A percentile compares a stretch with the other conserved stretches of the same genome.
Evolutionary conservation across 2,113 vertebrate genomes (phyloP).

Genomic region (Mus musculus): GRCm39 chr9:45879501-45880000

Average conservation of each 20-base stretch:
- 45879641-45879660: constrained; percentile 77
- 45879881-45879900: constrained; percentile 88
- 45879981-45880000: constrained; percentile 93
- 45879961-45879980: constrained; percentile 73
- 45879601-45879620: constrained; percentile 73
- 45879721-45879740: constrained; percentile 82
- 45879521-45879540: constrained; percentile 62
- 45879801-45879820: constrained; percentile 83
- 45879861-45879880: constrained; percentile 87
- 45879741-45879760: constrained; percentile 76
- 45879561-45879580: constrained; percentile 69
- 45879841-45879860: constrained; percentile 82
- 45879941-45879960: constrained; percentile 87
- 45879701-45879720: constrained; percentile 67
- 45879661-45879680: constrained; percentile 70
- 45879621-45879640: constrained; percentile 81
- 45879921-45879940: constrained; percentile 89
- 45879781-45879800: constrained; percentile 82
- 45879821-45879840: constrained; percentile 79
- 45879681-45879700: constrained; percentile 66
- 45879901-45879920: constrained; percentile 89
- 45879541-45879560: constrained; percentile 58
- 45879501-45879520: constrained; percentile 70
- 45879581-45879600: constrained; percentile 54
- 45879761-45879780: constrained; percentile 82